Conservation (phyloP, 2,113 vertebrate species). For the Cynocephalus volans region DNA sequence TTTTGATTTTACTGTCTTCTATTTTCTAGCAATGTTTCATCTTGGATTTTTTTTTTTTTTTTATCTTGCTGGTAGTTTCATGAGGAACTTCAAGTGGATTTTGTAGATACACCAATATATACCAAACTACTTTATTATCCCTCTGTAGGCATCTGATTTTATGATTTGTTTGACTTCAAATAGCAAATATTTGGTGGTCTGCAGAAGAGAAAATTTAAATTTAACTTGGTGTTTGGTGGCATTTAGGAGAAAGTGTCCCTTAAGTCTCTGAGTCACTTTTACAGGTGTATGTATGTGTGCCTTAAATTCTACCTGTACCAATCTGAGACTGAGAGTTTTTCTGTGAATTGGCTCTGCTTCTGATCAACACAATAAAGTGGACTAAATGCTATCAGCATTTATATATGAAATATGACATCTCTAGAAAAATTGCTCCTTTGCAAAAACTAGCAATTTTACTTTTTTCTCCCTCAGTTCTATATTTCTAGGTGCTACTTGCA, state of each 20-base stretch:
- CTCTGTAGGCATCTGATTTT: background rate
- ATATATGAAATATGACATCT: background rate
- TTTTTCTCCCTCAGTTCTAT: background rate
- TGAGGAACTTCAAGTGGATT: background rate
- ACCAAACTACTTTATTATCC: background rate
- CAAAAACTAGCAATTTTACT: background rate
- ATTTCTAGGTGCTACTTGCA: background rate
- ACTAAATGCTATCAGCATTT: background rate
- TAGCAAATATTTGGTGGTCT: background rate
- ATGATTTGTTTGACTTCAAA: conserved; percentile 51
- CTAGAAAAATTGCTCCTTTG: conserved; percentile 39
- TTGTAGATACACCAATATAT: background rate
- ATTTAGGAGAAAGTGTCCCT: background rate
- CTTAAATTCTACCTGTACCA: background rate
- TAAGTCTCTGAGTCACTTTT: background rate
- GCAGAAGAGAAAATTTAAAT: background rate
- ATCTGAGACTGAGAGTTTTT: background rate
- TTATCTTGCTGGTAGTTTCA: background rate
- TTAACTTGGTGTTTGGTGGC: background rate
- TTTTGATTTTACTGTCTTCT: background rate
- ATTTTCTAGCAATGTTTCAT: background rate
- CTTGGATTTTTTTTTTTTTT: background rate
- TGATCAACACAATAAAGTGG: background rate
- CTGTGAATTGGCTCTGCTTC: background rate
- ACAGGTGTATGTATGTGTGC: background rate